These are phyloP conservation scores for Conus canariensis DNA, from an alignment of 2,888 invertebrate species.

Conservation along the genomic window DNA sequence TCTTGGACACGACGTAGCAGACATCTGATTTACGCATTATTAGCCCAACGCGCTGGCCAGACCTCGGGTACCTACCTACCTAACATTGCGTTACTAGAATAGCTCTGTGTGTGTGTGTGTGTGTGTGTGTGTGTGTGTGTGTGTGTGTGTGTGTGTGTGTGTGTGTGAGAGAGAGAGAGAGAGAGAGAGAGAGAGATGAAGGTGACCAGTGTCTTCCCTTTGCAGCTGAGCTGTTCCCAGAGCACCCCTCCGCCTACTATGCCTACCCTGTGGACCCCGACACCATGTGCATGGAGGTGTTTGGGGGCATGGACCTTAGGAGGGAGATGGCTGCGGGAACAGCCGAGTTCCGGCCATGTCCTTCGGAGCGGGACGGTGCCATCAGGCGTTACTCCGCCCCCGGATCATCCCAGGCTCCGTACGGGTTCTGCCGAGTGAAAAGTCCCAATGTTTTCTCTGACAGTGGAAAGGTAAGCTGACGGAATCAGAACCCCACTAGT, in stretches of 20 bases:
- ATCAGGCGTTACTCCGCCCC: constrained; percentile 43
- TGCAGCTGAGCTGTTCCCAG: constrained; percentile 37
- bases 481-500: not conserved
- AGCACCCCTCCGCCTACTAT: constrained; percentile 44
- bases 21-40: too few species aligned
- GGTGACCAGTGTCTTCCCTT: not conserved
- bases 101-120: not conserved
- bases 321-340: constrained; percentile 37
- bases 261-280: constrained; percentile 51
- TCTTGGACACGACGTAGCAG: too few species aligned
- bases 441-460: constrained; percentile 56
- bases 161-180: not conserved
- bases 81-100: too few species aligned
- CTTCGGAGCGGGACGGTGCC: not conserved
- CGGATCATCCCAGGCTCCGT: constrained; percentile 43
- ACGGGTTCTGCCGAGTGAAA: constrained; percentile 44
- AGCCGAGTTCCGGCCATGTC: not conserved
- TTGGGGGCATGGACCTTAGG: constrained; percentile 40
- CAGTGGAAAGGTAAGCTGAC: constrained; percentile 51
- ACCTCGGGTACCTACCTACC: too few species aligned
- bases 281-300: constrained; percentile 54
- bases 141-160: not conserved
- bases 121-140: constrained; percentile 21
- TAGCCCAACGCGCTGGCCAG: too few species aligned
- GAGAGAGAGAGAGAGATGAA: too few species aligned